phyloP scores from a whole-genome alignment of 2,113 vertebrate genomes.

The Podarcis raffonei region DNA sequence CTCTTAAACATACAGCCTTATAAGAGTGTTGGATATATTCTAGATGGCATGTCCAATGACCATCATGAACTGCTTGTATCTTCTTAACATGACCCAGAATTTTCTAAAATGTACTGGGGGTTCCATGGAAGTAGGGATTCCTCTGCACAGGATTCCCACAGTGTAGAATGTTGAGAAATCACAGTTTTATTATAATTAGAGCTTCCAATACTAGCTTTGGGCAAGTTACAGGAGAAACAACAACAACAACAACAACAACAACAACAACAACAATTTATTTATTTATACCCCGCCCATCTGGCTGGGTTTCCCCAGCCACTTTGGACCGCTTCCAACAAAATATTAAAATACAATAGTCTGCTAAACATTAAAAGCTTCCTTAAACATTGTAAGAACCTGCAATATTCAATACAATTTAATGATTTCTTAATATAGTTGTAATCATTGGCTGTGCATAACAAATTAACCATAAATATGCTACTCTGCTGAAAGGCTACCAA shows the following conservation, averaged over 20 bases:
- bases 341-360: too few species aligned
- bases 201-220: constrained; percentile 35
- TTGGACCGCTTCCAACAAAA: too few species aligned
- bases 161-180: neutral
- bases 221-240: constrained; percentile 35
- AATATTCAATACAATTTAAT: constrained; percentile 66
- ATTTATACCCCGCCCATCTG: too few species aligned
- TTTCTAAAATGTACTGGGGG: neutral
- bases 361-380: too few species aligned
- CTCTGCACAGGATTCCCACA: neutral
- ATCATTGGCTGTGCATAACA: constrained; percentile 74
- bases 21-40: neutral
- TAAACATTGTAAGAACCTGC: too few species aligned
- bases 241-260: too few species aligned
- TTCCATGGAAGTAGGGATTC: neutral
- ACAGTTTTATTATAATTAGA: constrained; percentile 11
- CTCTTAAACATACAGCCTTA: neutral
- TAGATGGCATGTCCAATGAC: neutral
- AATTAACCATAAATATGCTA: constrained; percentile 79
- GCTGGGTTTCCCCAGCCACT: too few species aligned
- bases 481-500: constrained; percentile 78
- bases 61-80: neutral
- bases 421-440: constrained; percentile 74
- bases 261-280: too few species aligned
- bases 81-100: neutral